Evolutionary conservation across 2,797 vertebrate genomes (phyloP), one percentile per base, ranked within the genome.

Genomic region (Muraenolepis orangiensis): DNA sequence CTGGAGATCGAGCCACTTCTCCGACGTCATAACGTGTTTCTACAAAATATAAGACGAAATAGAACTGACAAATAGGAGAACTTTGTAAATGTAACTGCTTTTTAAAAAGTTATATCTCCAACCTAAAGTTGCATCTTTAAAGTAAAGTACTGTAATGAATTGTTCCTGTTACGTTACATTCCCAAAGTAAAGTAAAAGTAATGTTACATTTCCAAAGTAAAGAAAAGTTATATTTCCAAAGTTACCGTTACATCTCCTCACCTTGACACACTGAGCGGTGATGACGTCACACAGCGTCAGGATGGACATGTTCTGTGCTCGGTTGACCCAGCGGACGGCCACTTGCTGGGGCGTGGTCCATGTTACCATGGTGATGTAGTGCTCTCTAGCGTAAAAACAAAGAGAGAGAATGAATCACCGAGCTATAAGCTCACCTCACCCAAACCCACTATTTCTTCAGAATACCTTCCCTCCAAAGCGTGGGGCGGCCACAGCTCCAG

Each of bases 291-390:
- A 94, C 32, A 93, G 74, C 0, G 90, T 87, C 6, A 94, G 90
- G 31, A 92, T 80, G 0, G 93, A 93, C 77, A 67, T 80, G 77
- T 93, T 93, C 40, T 94, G 93, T 74, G 91, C 87, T 72, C 92
- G 89, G 73, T 90, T 93, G 61, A 94, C 81, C 93, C 93, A 94
- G 5, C 91, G 90, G 57, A 93, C 91, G 0, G 88, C 80, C 73
- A 93, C 66, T 69, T 31, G 82, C 70, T 90, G 82, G 13, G n/a
- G 76, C 0, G 82, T 85, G 75, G 83, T 84, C 93, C 93, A 94
- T 10, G 66, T 91, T 76, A 94, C 91, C 93, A 93, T 91, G 66
- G 88, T 91, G 76, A 94, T 77, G 78, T 94, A 94, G 71, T 81
- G 89, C 16, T 92, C 87, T 20, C 93, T 94, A 20, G 38, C 69